Evolutionary conservation across 2,888 invertebrate genomes (phyloP), one percentile per base, ranked within the genome.

Genomic region (Drosophila mimetica): DNA sequence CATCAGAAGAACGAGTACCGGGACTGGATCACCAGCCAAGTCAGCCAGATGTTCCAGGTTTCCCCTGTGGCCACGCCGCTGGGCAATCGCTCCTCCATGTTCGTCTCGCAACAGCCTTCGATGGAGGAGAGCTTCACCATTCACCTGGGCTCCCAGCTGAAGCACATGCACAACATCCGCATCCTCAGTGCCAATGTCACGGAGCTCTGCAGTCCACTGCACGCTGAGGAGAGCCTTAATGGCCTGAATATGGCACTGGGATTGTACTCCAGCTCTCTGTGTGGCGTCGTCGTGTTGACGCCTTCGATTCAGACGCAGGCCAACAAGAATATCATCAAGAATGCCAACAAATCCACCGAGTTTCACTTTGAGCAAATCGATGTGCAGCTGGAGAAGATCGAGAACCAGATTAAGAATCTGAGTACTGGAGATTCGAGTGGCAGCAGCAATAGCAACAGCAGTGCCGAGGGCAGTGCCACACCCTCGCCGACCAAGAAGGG

Each of bases 101-200:
- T 92, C 55, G 84, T 92, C 11, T 90, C 92, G 2, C 92, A 91
- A 64, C 91, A 90, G 66, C 92, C 92, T 1, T 92, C 91, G 2
- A 91, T 97, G 87, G 98, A 98, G 92, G 99, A 99, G 93, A 98
- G 98, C 92, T 99, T 99, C 91, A 99, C 99, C 18, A 98, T 99
- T 89, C 98, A 99, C 93, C 93, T 99, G 74, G 99, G 99, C 51
- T 98, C 98, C 4, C 99, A 99, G 92, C 94, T 99, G 91, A 99
- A 99, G 92, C 98, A 99, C 89, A 99, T 98, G 94, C 99, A 99
- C 92, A 99, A 99, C 92, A 96, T 99, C 71, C 94, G 99, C 57
- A 95, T 99, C 71, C 93, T 98, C 30, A 96, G 97, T 63, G 95
- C 96, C 18, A 95, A 97, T 92, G 94, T 96, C 13, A 94, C 96